A percentile compares a stretch with the other conserved stretches of the same genome.
Conservation (phyloP, 1,140 invertebrate genomes). For the Dreissena rostriformis region DNA sequence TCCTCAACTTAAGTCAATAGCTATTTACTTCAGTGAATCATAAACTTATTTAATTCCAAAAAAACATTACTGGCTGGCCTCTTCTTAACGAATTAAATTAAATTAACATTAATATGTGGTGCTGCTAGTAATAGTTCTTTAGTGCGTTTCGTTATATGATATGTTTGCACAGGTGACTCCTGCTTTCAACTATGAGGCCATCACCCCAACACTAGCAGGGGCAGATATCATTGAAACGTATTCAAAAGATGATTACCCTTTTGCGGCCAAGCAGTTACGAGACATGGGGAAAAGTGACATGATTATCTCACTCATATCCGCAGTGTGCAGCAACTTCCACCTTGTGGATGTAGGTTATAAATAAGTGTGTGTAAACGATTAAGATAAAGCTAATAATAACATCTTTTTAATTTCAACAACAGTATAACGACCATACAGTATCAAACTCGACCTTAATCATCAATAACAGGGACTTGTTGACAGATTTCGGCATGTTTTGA, state of each 20-base stretch:
- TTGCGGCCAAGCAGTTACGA: background rate
- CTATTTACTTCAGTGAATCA: background rate
- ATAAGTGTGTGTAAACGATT: background rate
- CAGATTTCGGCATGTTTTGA: too few relatives aligned
- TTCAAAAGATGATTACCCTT: background rate
- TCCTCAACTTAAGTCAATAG: background rate
- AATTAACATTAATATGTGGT: background rate
- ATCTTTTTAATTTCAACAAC: background rate
- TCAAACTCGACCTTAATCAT: too few relatives aligned
- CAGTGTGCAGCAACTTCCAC: slow-evolving; percentile 38
- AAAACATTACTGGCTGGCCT: background rate
- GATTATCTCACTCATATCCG: slow-evolving; percentile 30
- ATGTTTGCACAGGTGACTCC: slow-evolving; percentile 12
- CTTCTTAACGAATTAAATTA: background rate
- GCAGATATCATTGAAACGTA: slow-evolving; percentile 7
- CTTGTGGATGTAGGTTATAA: slow-evolving; percentile 12
- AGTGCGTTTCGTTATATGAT: background rate
- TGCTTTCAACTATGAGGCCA: background rate
- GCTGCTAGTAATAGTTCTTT: background rate
- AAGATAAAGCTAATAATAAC: background rate
- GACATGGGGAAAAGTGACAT: slow-evolving; percentile 37
- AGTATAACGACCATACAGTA: background rate
- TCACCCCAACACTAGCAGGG: slow-evolving; percentile 12
- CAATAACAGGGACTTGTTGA: too few relatives aligned
- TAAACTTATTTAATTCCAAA: background rate